A percentile compares a stretch with the other conserved stretches of the same genome.
phyloP scores from a whole-genome alignment of 2,888 invertebrate genomes.

The Clostera curtula region DNA sequence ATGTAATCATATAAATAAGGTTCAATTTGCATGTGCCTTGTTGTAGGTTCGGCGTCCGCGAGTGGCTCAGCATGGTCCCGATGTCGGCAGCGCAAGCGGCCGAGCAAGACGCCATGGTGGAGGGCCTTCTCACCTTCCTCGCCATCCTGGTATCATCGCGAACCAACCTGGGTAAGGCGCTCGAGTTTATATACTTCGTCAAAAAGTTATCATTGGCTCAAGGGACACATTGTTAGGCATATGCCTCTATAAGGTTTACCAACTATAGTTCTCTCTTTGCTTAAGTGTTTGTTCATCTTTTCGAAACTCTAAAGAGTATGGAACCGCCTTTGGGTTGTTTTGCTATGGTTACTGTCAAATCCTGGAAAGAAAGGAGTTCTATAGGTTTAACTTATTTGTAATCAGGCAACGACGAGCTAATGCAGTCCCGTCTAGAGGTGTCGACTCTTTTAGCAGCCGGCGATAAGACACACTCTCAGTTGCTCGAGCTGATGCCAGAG shows the following conservation, averaged over 20 bases:
- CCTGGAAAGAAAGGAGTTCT: too few relatives aligned
- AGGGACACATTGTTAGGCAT: too few relatives aligned
- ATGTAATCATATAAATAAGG: too few relatives aligned
- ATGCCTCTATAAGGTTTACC: too few relatives aligned
- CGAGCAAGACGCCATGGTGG: constrained; percentile 94
- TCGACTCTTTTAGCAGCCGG: constrained; percentile 93
- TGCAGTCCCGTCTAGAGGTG: constrained; percentile 90
- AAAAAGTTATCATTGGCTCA: not conserved
- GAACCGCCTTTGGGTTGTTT: too few relatives aligned
- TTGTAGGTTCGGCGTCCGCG: constrained; percentile 86
- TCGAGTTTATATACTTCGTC: not conserved
- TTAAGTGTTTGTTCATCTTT: too few relatives aligned
- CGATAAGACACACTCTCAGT: constrained; percentile 96
- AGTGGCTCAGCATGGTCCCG: constrained; percentile 88
- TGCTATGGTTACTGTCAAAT: too few relatives aligned
- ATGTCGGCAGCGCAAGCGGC: constrained; percentile 81
- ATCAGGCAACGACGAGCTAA: constrained; percentile 76
- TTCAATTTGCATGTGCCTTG: constrained; percentile 3
- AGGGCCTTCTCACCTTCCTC: constrained; percentile 92
- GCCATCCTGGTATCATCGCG: constrained; percentile 91
- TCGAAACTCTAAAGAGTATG: too few relatives aligned
- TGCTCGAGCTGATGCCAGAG: constrained; percentile 97
- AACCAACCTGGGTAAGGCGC: constrained; percentile 84
- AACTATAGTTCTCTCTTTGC: too few relatives aligned
- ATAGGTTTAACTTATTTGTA: not conserved